Evolutionary conservation across 2,113 vertebrate genomes (phyloP), one percentile per base, ranked within the genome.

Genomic region (Recurvirostra avosetta): DNA sequence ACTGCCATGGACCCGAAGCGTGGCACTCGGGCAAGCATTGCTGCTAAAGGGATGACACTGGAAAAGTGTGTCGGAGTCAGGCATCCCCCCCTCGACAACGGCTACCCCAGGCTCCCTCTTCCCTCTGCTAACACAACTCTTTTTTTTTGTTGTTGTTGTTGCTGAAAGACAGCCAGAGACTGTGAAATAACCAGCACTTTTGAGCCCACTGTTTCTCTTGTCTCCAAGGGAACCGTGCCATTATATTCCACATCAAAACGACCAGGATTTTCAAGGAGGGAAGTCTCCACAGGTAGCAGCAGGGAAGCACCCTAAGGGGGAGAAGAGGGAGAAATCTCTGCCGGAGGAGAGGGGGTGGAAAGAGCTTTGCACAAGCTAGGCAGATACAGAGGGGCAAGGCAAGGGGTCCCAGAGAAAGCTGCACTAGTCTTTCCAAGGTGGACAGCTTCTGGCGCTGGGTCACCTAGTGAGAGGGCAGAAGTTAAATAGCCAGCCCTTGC

Each of bases 221-320:
- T 96, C 86, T 90, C 92, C 94, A 92, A 90, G 96, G 94, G 73
- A 96, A 95, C 62, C 43, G 66, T 86, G 84, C 66, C 76, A 4
- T 65, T 38, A 23, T 82, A 71, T 65, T 81, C 84, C 68, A 49
- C 59, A 78, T 62, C 47, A 78, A 81, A 83, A 47, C 12, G 34
- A 61, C 76, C 21, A 75, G 58, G 80, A 45, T 85, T 93, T 68
- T 61, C 68, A 68, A 30, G 68, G 52, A 81, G 63, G 65, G 43
- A 91, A 53, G 15, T 66, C 61, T 78, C 84, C 6, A 8, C 68
- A 88, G 47, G 56, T 71, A 74, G 79, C 73, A 91, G 47, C 34
- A n/a, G 59, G 43, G 83, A 84, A 93, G 72, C 56, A n/a, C 27
- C 14, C 41, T 8, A n/a, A 86, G 40, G 8, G 30, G 34, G 18